Evolutionary conservation across 2,888 invertebrate genomes (phyloP), one percentile per base, ranked within the genome.

Genomic region (Clostera curtula): DNA sequence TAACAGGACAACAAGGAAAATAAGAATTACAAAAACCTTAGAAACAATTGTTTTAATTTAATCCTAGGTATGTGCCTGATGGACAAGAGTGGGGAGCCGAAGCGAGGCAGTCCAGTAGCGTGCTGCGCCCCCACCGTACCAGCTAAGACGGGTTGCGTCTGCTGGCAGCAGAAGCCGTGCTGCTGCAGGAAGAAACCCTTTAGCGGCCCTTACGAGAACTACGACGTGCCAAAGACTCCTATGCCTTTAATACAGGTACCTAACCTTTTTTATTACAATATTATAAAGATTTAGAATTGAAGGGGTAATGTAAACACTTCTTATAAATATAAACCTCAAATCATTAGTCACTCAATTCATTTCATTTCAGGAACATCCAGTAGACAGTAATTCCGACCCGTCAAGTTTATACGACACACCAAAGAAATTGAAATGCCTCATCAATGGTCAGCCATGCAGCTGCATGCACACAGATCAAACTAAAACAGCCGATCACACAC

Each of bases 221-320:
- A 93, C 56, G 93, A 93, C 64, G 85, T 93, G 49, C 93, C 93
- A 46, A 90, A 89, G 75, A 87, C 87, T 31, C 89, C 84, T n/a
- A 79, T 79, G 85, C 69, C 76, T 51, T 56, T 86, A 67, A 73
- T 86, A 69, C 74, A 79, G 68, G 79, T 82, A 43, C 47, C 28
- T 10, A 15, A 19, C 4, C n/a, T n/a, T n/a, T n/a, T n/a, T n/a
- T n/a, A n/a, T n/a, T n/a, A n/a, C n/a, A n/a, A n/a, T n/a, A n/a
- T n/a, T n/a, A n/a, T n/a, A n/a, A n/a, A n/a, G n/a, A n/a, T n/a
- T n/a, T n/a, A n/a, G n/a, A n/a, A n/a, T n/a, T n/a, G n/a, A n/a
- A n/a, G n/a, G n/a, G n/a, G n/a, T n/a, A n/a, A n/a, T n/a, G n/a
- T n/a, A n/a, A n/a, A n/a, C n/a, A n/a, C n/a, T n/a, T n/a, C n/a